Percentiles rank a stretch among this genome's conserved stretches.
Conservation (phyloP, 2,888 invertebrate species). For the Zelleria hepariella region DNA sequence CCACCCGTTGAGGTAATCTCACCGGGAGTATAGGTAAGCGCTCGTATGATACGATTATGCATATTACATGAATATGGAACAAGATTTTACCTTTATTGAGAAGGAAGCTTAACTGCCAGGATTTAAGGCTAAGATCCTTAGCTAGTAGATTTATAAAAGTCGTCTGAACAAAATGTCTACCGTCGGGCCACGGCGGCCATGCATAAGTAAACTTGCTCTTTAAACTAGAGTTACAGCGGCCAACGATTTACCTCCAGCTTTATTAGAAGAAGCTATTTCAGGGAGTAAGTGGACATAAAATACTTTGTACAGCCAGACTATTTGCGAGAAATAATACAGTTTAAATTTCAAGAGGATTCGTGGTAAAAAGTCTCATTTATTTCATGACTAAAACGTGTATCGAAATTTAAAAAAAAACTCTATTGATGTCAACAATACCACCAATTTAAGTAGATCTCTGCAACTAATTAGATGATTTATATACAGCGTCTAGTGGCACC, state of each 20-base stretch:
- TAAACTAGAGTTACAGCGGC: not conserved
- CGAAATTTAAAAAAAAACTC: too few relatives aligned
- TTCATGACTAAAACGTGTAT: too few relatives aligned
- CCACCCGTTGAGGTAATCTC: constrained; percentile 1
- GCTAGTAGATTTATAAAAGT: not conserved
- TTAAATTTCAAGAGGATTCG: too few relatives aligned
- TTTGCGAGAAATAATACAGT: not conserved
- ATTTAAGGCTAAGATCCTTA: not conserved
- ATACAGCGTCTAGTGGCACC: too few relatives aligned
- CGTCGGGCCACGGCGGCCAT: not conserved
- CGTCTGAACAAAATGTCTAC: not conserved
- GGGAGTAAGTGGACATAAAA: not conserved
- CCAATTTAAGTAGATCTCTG: too few relatives aligned
- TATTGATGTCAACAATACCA: too few relatives aligned
- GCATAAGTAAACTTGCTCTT: not conserved
- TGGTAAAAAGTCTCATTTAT: too few relatives aligned
- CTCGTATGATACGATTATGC: constrained; percentile 7
- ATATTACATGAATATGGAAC: constrained; percentile 7
- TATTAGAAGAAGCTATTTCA: not conserved
- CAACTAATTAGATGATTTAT: too few relatives aligned
- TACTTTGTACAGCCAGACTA: not conserved
- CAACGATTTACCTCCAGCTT: not conserved
- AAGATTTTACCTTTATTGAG: not conserved
- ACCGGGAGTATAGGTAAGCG: constrained; percentile 3
- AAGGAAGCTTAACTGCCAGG: not conserved